These are phyloP conservation scores for Hippasteria phrygiana DNA, from an alignment of 53 echinoderm and acorn worm species.

Conservation along the genomic window DNA sequence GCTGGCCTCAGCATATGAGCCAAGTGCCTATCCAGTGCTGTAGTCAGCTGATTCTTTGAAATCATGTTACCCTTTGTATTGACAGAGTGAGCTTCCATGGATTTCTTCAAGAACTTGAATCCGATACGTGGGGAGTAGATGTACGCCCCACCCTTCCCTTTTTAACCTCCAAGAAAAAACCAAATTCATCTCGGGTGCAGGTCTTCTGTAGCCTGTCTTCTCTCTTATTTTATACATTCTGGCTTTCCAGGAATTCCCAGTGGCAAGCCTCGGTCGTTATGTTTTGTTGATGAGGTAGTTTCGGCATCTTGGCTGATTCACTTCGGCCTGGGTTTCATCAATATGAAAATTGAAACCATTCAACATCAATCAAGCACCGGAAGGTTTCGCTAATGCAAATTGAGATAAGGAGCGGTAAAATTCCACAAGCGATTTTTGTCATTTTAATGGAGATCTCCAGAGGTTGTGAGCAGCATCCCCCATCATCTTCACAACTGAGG, in stretches of 20 bases:
- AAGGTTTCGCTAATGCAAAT: too few relatives aligned
- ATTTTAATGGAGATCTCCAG: neutral
- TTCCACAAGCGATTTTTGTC: neutral
- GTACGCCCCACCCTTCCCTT: neutral
- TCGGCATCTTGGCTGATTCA: too few relatives aligned
- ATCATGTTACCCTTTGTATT: neutral
- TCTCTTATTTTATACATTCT: neutral
- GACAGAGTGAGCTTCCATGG: constrained; percentile 12
- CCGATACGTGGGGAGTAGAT: neutral
- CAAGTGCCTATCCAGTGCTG: constrained; percentile 42
- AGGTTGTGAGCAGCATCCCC: neutral
- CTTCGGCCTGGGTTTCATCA: too few relatives aligned
- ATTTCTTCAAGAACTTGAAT: constrained; percentile 19
- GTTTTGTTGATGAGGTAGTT: too few relatives aligned
- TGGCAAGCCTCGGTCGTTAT: neutral
- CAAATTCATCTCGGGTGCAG: neutral
- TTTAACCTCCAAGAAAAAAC: neutral
- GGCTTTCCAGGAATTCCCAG: neutral
- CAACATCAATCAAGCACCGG: too few relatives aligned
- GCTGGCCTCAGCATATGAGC: neutral
- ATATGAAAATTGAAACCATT: too few relatives aligned
- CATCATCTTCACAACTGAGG: neutral
- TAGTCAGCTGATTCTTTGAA: constrained; percentile 7
- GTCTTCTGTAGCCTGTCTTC: neutral
- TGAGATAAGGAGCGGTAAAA: too few relatives aligned